phyloP scores from a whole-genome alignment of 2,797 vertebrate species.

The Babyrousa celebensis region DNA sequence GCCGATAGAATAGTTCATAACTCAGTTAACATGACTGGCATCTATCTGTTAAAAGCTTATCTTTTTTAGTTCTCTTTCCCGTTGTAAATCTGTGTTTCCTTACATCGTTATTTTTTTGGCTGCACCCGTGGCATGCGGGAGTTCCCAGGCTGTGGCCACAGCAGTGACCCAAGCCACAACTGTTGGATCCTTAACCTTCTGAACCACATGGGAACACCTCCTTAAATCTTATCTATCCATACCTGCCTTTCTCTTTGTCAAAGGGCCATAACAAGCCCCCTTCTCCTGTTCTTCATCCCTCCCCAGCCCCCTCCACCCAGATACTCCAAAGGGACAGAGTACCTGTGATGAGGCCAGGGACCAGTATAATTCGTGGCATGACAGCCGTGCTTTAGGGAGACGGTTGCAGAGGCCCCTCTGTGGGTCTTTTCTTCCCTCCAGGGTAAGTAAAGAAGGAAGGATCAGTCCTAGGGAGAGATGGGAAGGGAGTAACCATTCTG shows the following conservation, averaged over 20 bases:
- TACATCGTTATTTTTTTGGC: slow-evolving; percentile 18
- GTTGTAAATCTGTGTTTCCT: slow-evolving; percentile 11
- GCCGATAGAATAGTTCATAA: neutral
- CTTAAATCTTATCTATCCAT: slow-evolving; percentile 22
- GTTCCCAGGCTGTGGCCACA: too few relatives aligned
- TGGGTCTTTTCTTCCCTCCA: neutral
- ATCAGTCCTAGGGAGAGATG: neutral
- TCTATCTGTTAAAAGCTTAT: neutral
- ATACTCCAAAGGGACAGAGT: neutral
- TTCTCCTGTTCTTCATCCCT: neutral
- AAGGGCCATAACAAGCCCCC: neutral
- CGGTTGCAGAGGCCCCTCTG: neutral
- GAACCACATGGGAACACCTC: too few relatives aligned
- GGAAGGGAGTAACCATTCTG: neutral
- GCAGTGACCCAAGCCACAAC: too few relatives aligned
- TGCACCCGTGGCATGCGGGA: too few relatives aligned
- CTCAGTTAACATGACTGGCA: neutral
- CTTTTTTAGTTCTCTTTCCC: neutral
- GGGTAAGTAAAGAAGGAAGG: neutral
- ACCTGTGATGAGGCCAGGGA: neutral
- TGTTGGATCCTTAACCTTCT: too few relatives aligned
- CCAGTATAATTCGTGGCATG: neutral
- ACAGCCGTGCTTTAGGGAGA: neutral
- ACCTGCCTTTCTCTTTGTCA: neutral
- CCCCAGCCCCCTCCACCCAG: neutral